Evolutionary conservation across 1,140 invertebrate species (phyloP).

Genomic region (Goniozus legneri): DNA sequence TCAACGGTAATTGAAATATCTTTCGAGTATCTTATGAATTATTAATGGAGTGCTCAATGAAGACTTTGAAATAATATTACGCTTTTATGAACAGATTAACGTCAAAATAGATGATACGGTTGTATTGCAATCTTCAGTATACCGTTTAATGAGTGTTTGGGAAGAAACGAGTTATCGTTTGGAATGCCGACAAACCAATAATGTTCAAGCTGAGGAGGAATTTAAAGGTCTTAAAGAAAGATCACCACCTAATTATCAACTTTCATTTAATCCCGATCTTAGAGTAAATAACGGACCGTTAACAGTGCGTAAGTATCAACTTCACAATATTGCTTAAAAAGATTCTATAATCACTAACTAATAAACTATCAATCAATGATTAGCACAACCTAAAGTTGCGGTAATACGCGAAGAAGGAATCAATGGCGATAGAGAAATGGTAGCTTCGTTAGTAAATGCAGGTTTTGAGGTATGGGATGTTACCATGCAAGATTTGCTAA

Average conservation of each 20-base stretch:
- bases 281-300: background rate
- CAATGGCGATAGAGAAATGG: slow-evolving; percentile 97
- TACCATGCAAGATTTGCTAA: slow-evolving; percentile 84
- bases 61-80: too few relatives aligned
- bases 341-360: background rate
- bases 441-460: slow-evolving; percentile 83
- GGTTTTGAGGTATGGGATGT: slow-evolving; percentile 93
- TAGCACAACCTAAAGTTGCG: slow-evolving; percentile 68
- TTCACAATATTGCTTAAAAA: background rate
- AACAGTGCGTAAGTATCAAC: background rate
- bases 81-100: too few relatives aligned
- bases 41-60: too few relatives aligned
- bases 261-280: slow-evolving; percentile 69
- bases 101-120: slow-evolving; percentile 61
- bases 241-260: slow-evolving; percentile 62
- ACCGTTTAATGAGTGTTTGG: slow-evolving; percentile 77
- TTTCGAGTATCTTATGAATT: too few relatives aligned
- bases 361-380: background rate
- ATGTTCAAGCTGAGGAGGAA: slow-evolving; percentile 76
- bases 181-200: slow-evolving; percentile 80
- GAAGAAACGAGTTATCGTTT: slow-evolving; percentile 93
- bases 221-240: slow-evolving; percentile 59
- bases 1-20: slow-evolving; percentile 54
- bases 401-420: slow-evolving; percentile 95
- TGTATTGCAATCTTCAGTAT: slow-evolving; percentile 65